These are phyloP conservation scores for Erinaceus europaeus DNA, from an alignment of 2,113 vertebrate genomes.

Conservation along the genomic window DNA sequence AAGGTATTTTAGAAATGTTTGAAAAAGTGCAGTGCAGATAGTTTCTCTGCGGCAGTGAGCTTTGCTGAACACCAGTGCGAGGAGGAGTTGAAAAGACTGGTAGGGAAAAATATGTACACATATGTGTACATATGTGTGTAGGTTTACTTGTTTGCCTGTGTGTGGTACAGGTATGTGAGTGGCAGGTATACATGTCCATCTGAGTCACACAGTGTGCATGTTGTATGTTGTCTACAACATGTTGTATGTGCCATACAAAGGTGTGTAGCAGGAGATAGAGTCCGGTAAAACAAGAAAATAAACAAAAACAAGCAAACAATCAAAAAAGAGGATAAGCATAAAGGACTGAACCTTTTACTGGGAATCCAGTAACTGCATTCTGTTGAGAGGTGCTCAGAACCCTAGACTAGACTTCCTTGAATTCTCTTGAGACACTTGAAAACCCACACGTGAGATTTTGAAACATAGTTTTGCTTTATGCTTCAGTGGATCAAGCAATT, in stretches of 20 bases:
- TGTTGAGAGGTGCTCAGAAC: not conserved
- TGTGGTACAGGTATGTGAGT: not conserved
- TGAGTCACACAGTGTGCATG: too few species aligned
- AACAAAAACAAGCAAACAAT: too few species aligned
- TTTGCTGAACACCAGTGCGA: not conserved
- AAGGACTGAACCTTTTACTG: not conserved
- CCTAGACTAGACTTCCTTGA: not conserved
- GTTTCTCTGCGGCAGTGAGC: not conserved
- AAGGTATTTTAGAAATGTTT: constrained; percentile 28
- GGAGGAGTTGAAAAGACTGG: not conserved
- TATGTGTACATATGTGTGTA: too few species aligned
- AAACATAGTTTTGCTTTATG: not conserved
- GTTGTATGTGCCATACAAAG: too few species aligned
- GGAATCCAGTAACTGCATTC: not conserved
- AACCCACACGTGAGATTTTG: not conserved
- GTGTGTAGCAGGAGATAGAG: not conserved
- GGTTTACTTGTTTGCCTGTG: not conserved
- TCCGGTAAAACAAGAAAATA: not conserved
- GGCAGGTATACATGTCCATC: too few species aligned
- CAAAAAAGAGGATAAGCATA: not conserved
- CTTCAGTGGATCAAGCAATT: not conserved
- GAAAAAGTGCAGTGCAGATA: not conserved
- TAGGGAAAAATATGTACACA: not conserved
- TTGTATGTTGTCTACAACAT: too few species aligned
- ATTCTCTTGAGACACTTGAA: not conserved